Conservation (phyloP, 2,888 invertebrate genomes). For the Enoplolaimus lenunculus region DNA sequence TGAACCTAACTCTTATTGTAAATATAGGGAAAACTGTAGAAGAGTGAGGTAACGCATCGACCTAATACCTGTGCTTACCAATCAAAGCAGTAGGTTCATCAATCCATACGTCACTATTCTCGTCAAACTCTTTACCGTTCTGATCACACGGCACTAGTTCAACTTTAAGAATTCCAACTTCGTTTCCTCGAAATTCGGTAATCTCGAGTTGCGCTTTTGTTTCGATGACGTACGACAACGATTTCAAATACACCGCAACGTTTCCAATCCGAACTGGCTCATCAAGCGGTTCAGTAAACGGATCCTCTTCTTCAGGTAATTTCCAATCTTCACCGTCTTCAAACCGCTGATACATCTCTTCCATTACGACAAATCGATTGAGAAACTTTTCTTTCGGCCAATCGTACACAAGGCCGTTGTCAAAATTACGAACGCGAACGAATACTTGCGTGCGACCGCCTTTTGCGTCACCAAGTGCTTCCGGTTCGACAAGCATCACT, state of each 20-base stretch:
- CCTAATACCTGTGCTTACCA: too few relatives aligned
- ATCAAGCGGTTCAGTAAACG: constrained; percentile 44
- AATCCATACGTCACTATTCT: constrained; percentile 39
- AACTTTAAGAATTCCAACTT: constrained; percentile 41
- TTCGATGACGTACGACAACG: constrained; percentile 41
- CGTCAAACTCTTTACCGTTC: constrained; percentile 43
- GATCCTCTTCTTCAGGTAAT: constrained; percentile 43
- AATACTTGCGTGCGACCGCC: constrained; percentile 36
- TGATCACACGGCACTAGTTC: constrained; percentile 44
- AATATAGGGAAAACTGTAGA: too few relatives aligned
- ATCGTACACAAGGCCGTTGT: constrained; percentile 45
- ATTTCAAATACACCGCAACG: constrained; percentile 37
- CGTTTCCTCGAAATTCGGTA: constrained; percentile 43
- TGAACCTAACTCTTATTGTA: too few relatives aligned
- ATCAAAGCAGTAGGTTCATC: constrained; percentile 44
- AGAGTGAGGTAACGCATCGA: too few relatives aligned
- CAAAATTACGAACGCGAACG: constrained; percentile 44
- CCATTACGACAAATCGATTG: constrained; percentile 46
- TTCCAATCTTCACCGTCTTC: constrained; percentile 42
- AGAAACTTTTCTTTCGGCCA: constrained; percentile 46
- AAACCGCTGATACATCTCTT: constrained; percentile 47
- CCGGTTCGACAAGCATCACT: constrained; percentile 44
- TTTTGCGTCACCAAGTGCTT: constrained; percentile 43
- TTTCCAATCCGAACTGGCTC: constrained; percentile 43
- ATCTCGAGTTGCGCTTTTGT: constrained; percentile 44